A percentile compares a stretch with the other conserved stretches of the same genome.
Evolutionary conservation across 2,888 invertebrate species (phyloP).

Genomic region (Pollenia labialis): DNA sequence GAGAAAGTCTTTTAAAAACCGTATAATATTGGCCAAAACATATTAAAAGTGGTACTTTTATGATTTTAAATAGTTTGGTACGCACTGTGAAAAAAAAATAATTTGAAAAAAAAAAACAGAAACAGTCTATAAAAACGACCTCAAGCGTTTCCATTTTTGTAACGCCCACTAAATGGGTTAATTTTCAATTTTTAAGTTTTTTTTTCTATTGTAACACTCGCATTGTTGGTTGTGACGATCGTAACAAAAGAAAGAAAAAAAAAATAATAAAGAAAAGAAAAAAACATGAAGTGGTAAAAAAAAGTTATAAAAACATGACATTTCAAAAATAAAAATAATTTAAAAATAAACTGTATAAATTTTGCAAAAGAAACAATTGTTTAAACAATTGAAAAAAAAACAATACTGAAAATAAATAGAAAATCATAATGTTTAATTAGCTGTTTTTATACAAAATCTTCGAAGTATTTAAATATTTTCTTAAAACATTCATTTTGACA

Average conservation of each 20-base stretch:
- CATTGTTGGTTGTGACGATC: conserved; percentile 3
- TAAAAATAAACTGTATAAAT: conserved; percentile 5
- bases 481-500: not conserved
- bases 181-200: conserved; percentile 56
- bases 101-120: not conserved
- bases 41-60: not conserved
- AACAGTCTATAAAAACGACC: conserved; percentile 29
- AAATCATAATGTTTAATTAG: conserved; percentile 16
- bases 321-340: not conserved
- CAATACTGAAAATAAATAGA: not conserved
- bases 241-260: conserved; percentile 12
- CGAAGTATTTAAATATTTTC: not conserved
- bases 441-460: not conserved
- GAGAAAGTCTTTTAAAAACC: conserved; percentile 36
- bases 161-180: conserved; percentile 59
- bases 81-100: not conserved
- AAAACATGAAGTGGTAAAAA: not conserved
- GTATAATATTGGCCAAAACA: not conserved
- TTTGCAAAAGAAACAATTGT: conserved; percentile 20
- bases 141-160: conserved; percentile 58
- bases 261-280: conserved; percentile 3
- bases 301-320: conserved; percentile 46
- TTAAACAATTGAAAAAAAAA: not conserved
- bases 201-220: not conserved
- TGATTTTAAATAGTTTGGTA: not conserved